phyloP scores from a whole-genome alignment of 2,113 vertebrate genomes.

The Nothobranchius kuhntae region DNA sequence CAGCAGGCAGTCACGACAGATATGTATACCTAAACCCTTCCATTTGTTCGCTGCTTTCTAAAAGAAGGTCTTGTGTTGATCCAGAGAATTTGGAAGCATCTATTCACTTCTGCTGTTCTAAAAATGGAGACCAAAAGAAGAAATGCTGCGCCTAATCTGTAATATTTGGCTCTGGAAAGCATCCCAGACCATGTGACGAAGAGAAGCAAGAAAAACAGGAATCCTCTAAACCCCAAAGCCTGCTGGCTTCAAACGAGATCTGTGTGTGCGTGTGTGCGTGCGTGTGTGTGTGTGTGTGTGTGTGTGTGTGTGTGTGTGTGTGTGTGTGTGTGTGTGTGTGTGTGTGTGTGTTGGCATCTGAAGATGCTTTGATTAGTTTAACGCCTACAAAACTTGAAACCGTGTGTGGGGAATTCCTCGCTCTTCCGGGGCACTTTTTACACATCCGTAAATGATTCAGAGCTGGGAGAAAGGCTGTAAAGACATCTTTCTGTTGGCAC shows the following conservation, averaged over 20 bases:
- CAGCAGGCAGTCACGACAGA: constrained; percentile 3
- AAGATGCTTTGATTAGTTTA: constrained; percentile 44
- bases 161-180: constrained; percentile 38
- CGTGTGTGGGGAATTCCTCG: too few species aligned
- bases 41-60: constrained; percentile 1
- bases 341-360: constrained; percentile 48
- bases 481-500: constrained; percentile 24
- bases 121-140: constrained; percentile 17
- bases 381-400: constrained; percentile 33
- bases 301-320: too few species aligned
- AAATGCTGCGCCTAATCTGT: constrained; percentile 21
- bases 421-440: neutral
- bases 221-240: constrained; percentile 56
- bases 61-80: neutral
- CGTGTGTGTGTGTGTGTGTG: too few species aligned
- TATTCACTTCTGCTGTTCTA: constrained; percentile 1
- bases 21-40: neutral
- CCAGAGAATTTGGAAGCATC: neutral
- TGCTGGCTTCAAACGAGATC: constrained; percentile 42
- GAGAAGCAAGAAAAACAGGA: constrained; percentile 71
- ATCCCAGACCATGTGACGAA: constrained; percentile 50
- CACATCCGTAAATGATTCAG: constrained; percentile 38
- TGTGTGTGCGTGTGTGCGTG: neutral
- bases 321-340: neutral
- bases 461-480: constrained; percentile 18